Conservation (phyloP, 2,888 invertebrate species). For the Alviniconcha strummeri region DNA sequence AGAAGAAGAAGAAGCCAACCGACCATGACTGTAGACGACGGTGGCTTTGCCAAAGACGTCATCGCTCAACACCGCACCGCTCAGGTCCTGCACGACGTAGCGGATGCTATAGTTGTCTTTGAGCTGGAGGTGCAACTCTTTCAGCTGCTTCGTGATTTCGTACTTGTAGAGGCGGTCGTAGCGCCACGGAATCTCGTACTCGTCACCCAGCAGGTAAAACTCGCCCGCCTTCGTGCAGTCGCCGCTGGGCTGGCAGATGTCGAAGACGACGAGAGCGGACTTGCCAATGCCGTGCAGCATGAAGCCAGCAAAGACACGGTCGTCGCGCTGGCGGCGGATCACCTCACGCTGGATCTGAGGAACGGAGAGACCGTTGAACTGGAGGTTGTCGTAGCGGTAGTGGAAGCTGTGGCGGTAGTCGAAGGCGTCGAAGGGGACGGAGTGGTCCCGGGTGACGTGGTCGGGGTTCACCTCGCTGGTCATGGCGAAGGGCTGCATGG, state of each 20-base stretch:
- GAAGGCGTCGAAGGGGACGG: conserved; percentile 45
- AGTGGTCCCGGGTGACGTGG: conserved; percentile 41
- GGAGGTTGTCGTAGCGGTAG: conserved; percentile 43
- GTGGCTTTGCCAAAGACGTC: conserved; percentile 32
- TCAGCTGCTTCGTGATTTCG: conserved; percentile 42
- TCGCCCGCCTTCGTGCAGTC: conserved; percentile 41
- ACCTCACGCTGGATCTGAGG: conserved; percentile 46
- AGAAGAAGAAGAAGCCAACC: no score
- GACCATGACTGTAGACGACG: conserved; percentile 27
- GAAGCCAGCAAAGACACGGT: conserved; percentile 48
- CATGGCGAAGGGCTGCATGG: conserved; percentile 44
- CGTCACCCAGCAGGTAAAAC: conserved; percentile 46
- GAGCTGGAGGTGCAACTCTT: conserved; percentile 29
- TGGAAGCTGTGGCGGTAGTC: conserved; percentile 43
- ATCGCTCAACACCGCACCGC: conserved; percentile 18
- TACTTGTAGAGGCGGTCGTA: conserved; percentile 46
- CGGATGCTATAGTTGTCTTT: conserved; percentile 38
- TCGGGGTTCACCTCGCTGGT: conserved; percentile 42
- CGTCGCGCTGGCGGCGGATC: conserved; percentile 34
- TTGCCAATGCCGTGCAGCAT: conserved; percentile 44
- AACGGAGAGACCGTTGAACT: conserved; percentile 49
- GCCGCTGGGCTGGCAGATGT: conserved; percentile 34
- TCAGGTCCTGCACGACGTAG: conserved; percentile 35
- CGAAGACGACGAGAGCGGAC: conserved; percentile 38
- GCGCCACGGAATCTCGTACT: conserved; percentile 45